These are phyloP conservation scores for Myiagra hebetior DNA, from an alignment of 2,113 vertebrate genomes.

Conservation along the genomic window DNA sequence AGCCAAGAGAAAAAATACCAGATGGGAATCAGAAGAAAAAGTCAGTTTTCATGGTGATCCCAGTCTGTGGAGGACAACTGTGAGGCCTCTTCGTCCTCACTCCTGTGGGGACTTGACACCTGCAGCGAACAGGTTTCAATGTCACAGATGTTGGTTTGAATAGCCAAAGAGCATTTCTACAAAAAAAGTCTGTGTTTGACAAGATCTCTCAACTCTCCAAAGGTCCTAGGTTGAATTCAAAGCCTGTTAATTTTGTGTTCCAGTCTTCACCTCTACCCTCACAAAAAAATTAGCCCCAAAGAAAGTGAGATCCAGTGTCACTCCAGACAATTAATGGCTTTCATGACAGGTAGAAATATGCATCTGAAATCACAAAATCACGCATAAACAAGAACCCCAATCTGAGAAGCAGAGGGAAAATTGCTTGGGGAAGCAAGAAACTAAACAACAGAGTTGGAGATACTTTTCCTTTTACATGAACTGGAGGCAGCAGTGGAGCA, in stretches of 20 bases:
- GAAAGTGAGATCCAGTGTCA: background rate
- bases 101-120: background rate
- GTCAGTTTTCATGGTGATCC: background rate
- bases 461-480: background rate
- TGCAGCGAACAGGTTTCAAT: background rate
- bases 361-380: background rate
- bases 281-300: background rate
- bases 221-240: background rate
- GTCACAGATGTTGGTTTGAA: background rate
- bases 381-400: background rate
- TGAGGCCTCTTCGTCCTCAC: rapidly evolving
- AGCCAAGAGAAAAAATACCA: background rate
- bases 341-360: background rate
- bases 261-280: background rate
- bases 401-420: background rate
- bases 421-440: background rate
- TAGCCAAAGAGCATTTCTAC: background rate
- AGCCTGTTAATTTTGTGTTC: background rate
- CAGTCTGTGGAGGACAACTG: background rate
- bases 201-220: background rate
- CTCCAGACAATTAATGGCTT: background rate
- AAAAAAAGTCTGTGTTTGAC: background rate
- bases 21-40: background rate
- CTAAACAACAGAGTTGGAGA: background rate
- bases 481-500: background rate